Percentiles rank a stretch among this genome's conserved stretches.
These are phyloP conservation scores for Peucedramus taeniatus DNA, from an alignment of 2,113 vertebrate genomes.

Conservation along the genomic window DNA sequence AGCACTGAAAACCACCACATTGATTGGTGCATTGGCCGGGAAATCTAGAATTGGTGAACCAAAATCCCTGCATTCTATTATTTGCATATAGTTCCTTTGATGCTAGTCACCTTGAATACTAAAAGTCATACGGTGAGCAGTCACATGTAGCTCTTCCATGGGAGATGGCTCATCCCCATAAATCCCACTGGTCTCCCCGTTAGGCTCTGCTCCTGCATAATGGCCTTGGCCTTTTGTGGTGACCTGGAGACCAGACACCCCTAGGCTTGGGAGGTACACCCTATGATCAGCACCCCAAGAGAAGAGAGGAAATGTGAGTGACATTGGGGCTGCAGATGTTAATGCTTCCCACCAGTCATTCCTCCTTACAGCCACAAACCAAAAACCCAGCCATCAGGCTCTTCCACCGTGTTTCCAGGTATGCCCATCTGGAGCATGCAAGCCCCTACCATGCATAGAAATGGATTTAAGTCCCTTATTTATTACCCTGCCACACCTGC, in stretches of 20 bases:
- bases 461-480: neutral
- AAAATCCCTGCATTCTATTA: neutral
- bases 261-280: rapidly evolving
- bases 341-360: rapidly evolving
- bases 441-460: neutral
- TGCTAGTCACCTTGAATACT: neutral
- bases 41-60: neutral
- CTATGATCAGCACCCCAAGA: neutral
- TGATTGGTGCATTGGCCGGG: neutral
- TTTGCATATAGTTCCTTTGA: neutral
- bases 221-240: neutral
- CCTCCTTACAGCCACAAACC: neutral
- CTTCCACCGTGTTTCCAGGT: neutral
- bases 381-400: neutral
- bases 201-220: rapidly evolving
- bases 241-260: neutral
- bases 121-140: neutral
- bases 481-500: neutral
- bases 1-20: neutral
- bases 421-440: rapidly evolving
- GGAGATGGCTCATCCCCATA: neutral
- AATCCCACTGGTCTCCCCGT: neutral
- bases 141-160: neutral
- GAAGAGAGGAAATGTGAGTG: neutral
- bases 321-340: neutral